These are phyloP conservation scores for Syngnathoides biaculeatus DNA, from an alignment of 2,113 vertebrate species.

Conservation along the genomic window DNA sequence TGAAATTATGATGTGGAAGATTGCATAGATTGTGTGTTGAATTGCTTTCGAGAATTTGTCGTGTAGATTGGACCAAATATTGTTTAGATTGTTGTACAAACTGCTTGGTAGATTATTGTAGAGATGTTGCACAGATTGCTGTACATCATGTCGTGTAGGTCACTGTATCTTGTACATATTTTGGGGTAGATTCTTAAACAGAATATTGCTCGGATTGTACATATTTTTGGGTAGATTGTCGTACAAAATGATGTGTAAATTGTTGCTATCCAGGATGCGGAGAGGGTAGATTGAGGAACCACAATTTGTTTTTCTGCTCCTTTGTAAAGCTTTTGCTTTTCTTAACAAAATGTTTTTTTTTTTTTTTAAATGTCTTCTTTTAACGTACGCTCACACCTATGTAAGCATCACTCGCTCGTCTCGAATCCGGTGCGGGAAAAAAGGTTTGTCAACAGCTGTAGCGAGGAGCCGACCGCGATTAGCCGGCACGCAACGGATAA, in stretches of 20 bases:
- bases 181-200: too few relatives aligned
- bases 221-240: too few relatives aligned
- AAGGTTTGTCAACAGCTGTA: constrained; percentile 44
- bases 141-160: too few relatives aligned
- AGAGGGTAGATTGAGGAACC: neutral
- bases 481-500: constrained; percentile 4
- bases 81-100: too few relatives aligned
- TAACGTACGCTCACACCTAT: neutral
- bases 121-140: too few relatives aligned
- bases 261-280: neutral
- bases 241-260: too few relatives aligned
- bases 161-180: too few relatives aligned
- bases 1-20: too few relatives aligned
- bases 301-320: neutral
- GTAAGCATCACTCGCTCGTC: constrained; percentile 14
- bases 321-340: neutral
- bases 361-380: neutral
- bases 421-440: constrained; percentile 26
- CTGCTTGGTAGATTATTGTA: too few relatives aligned
- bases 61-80: too few relatives aligned
- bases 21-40: neutral
- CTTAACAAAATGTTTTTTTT: neutral
- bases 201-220: too few relatives aligned
- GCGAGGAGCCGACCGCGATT: constrained; percentile 22
- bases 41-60: neutral